Conservation (phyloP, 2,888 invertebrate species). For the Helicoverpa assulta region DNA sequence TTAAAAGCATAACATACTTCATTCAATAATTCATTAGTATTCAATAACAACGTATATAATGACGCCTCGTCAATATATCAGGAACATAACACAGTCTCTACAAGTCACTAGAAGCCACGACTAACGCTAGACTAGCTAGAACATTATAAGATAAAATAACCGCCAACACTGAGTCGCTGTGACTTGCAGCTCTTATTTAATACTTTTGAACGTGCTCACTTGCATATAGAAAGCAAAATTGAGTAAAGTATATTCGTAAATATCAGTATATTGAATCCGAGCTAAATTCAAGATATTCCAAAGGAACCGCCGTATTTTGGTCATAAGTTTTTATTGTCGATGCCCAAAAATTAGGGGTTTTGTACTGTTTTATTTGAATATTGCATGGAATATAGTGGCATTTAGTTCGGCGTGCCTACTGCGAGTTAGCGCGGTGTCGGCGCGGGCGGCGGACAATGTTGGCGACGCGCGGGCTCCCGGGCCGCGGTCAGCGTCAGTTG, state of each 20-base stretch:
- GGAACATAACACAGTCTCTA: slow-evolving; percentile 54
- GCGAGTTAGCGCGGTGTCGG: neutral
- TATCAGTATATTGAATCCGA: slow-evolving; percentile 12
- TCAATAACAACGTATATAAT: slow-evolving; percentile 35
- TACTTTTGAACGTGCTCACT: neutral
- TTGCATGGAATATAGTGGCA: neutral
- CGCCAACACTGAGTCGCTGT: slow-evolving; percentile 49
- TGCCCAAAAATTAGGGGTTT: no score
- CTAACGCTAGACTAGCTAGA: slow-evolving; percentile 44
- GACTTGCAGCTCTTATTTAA: slow-evolving; percentile 10
- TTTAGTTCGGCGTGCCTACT: slow-evolving; percentile 8
- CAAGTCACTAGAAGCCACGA: slow-evolving; percentile 61
- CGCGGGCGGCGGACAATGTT: slow-evolving; percentile 33
- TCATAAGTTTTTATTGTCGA: no score
- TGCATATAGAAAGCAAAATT: neutral
- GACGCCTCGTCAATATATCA: slow-evolving; percentile 46
- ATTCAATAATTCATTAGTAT: slow-evolving; percentile 29
- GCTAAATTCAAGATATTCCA: slow-evolving; percentile 13
- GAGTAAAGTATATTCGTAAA: neutral
- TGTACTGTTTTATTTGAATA: neutral
- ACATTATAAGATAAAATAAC: slow-evolving; percentile 32
- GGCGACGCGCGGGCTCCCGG: slow-evolving; percentile 36
- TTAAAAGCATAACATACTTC: slow-evolving; percentile 27
- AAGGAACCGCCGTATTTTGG: neutral
- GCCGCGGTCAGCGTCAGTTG: slow-evolving; percentile 75